Conservation (phyloP, 2,888 invertebrate genomes). For the Gasteruption jaculator region DNA sequence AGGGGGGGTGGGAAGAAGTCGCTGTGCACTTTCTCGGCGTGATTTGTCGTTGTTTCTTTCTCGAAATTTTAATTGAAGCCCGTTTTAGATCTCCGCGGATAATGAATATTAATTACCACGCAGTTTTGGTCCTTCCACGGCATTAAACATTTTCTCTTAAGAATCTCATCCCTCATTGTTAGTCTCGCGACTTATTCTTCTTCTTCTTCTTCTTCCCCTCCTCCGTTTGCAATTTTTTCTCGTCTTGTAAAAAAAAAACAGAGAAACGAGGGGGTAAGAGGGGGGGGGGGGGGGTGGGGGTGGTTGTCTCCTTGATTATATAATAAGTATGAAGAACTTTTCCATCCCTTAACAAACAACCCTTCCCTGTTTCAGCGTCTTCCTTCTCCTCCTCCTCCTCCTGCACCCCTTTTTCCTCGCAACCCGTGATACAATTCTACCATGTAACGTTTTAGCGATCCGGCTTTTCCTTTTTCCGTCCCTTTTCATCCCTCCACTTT, state of each 20-base stretch:
- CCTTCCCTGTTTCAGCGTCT: conserved; percentile 14
- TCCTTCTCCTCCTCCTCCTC: conserved; percentile 15
- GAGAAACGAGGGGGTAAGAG: no score
- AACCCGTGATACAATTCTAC: no score
- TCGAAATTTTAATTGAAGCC: no score
- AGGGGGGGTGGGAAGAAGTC: no score
- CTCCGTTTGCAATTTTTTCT: conserved; percentile 10
- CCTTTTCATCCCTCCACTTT: no score
- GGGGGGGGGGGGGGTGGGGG: no score
- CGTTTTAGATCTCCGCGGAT: conserved; percentile 30
- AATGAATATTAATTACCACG: conserved; percentile 52
- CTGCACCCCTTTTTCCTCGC: conserved; percentile 14
- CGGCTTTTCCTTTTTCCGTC: no score
- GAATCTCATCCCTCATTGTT: conserved; percentile 52
- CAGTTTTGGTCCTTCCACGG: conserved; percentile 48
- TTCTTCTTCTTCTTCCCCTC: conserved; percentile 7
- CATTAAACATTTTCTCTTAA: conserved; percentile 51
- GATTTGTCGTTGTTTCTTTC: no score
- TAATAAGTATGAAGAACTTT: no score
- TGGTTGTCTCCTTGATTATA: no score
- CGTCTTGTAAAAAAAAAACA: conserved; percentile 1
- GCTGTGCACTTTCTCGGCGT: no score
- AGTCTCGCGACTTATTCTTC: conserved; percentile 27
- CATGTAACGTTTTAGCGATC: no score
- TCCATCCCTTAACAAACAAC: not conserved